Evolutionary conservation across 2,888 invertebrate species (phyloP).

Genomic region (Kuschelorhynchus macadamiae): DNA sequence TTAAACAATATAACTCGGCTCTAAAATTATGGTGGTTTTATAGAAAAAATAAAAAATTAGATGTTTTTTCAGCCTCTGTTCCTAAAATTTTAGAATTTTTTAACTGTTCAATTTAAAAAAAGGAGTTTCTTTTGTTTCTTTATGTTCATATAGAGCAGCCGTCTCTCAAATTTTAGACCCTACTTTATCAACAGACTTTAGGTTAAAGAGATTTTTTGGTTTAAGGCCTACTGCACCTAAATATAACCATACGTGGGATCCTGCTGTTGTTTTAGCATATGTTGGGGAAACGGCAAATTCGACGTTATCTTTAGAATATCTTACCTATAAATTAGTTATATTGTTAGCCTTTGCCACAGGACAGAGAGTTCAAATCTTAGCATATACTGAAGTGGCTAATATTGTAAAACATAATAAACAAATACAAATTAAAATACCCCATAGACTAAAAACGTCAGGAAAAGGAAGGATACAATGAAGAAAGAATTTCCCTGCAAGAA

Average conservation of each 20-base stretch:
- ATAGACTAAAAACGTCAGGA: no score
- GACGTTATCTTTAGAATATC: constrained; percentile 19
- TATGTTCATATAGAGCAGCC: constrained; percentile 9
- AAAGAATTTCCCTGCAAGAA: no score
- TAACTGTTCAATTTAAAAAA: not conserved
- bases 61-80: not conserved
- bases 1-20: constrained; percentile 53
- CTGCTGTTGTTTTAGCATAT: constrained; percentile 47
- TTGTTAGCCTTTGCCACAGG: constrained; percentile 53
- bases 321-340: constrained; percentile 48
- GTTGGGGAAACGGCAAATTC: constrained; percentile 19
- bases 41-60: constrained; percentile 30
- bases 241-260: constrained; percentile 52
- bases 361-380: constrained; percentile 50
- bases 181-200: not conserved
- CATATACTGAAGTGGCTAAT: no score
- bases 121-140: constrained; percentile 11
- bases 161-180: not conserved
- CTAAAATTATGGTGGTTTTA: constrained; percentile 55
- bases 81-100: not conserved
- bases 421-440: no score
- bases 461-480: no score
- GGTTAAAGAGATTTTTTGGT: constrained; percentile 25
- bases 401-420: no score
- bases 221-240: constrained; percentile 30